These are phyloP conservation scores for Myiotriccus ornatus DNA, from an alignment of 2,797 vertebrate species.

Conservation along the genomic window DNA sequence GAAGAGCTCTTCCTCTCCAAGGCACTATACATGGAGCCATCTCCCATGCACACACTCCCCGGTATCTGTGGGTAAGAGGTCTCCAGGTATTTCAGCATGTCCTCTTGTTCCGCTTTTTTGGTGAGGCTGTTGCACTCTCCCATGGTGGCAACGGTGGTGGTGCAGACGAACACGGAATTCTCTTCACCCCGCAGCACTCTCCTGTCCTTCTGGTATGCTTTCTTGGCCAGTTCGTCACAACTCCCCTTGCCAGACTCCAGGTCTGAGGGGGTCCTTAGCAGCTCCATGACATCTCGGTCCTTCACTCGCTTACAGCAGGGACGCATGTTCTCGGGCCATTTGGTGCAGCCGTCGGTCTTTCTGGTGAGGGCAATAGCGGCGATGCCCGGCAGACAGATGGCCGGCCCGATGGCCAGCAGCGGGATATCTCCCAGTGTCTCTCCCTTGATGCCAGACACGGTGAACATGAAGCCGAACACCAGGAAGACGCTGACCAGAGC, in stretches of 20 bases:
- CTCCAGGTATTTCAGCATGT: slow-evolving; percentile 75
- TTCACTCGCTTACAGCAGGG: slow-evolving; percentile 66
- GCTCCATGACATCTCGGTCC: slow-evolving; percentile 71
- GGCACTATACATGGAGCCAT: slow-evolving; percentile 69
- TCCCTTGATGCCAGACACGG: slow-evolving; percentile 83
- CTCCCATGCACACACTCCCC: slow-evolving; percentile 50
- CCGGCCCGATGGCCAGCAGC: slow-evolving; percentile 81
- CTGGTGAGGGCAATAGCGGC: slow-evolving; percentile 80
- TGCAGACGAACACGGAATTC: slow-evolving; percentile 53
- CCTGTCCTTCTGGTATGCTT: slow-evolving; percentile 49
- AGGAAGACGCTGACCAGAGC: slow-evolving; percentile 84
- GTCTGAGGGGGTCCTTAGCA: slow-evolving; percentile 77
- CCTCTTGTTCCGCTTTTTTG: slow-evolving; percentile 67
- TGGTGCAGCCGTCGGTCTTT: slow-evolving; percentile 83
- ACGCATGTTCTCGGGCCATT: slow-evolving; percentile 76
- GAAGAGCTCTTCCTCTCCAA: slow-evolving; percentile 71
- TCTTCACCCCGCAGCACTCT: slow-evolving; percentile 37
- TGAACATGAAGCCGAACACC: slow-evolving; percentile 87
- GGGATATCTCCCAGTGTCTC: slow-evolving; percentile 82
- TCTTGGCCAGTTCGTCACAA: slow-evolving; percentile 70
- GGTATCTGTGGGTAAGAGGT: slow-evolving; percentile 74
- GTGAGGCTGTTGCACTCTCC: slow-evolving; percentile 67
- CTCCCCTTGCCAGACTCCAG: slow-evolving; percentile 79
- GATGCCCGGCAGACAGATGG: slow-evolving; percentile 83
- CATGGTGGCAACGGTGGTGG: slow-evolving; percentile 37